Percentiles rank a stretch among this genome's conserved stretches.
Evolutionary conservation across 2,113 vertebrate species (phyloP).

Genomic region (Eudorcas thomsonii): DNA sequence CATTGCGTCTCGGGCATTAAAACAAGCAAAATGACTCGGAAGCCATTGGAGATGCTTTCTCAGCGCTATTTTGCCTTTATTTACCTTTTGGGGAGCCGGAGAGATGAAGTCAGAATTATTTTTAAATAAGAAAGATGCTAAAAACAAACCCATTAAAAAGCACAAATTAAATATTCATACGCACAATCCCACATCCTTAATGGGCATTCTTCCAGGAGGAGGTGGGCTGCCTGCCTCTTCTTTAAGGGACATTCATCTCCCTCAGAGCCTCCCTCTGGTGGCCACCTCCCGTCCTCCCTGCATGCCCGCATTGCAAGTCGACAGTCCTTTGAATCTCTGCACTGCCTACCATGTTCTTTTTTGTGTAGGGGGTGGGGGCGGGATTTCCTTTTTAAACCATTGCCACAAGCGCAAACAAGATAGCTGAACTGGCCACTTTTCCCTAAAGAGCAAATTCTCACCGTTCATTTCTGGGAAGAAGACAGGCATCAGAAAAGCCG

Average conservation of each 20-base stretch:
- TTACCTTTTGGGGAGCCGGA: conserved; percentile 8
- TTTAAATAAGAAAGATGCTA: conserved; percentile 53
- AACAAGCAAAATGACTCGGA: neutral
- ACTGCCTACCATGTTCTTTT: neutral
- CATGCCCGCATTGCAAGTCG: accelerated
- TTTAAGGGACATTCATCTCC: neutral
- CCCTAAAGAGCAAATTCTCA: neutral
- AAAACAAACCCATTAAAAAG: conserved; percentile 43
- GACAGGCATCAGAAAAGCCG: neutral
- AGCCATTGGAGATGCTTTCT: conserved; percentile 11
- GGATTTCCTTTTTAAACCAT: neutral
- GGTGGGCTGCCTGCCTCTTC: neutral
- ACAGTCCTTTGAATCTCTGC: neutral
- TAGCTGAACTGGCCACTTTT: neutral
- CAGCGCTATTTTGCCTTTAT: conserved; percentile 5
- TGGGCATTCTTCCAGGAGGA: neutral
- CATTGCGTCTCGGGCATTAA: neutral
- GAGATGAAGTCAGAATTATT: conserved; percentile 59
- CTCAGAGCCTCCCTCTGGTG: neutral
- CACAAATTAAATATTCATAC: conserved; percentile 65
- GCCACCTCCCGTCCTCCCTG: accelerated
- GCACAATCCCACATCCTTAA: conserved; percentile 42
- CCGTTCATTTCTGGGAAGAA: neutral
- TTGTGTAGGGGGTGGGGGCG: accelerated
- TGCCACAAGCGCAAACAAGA: neutral